phyloP scores from a whole-genome alignment of 2,113 vertebrate species.

The Cyphotilapia sp. region DNA sequence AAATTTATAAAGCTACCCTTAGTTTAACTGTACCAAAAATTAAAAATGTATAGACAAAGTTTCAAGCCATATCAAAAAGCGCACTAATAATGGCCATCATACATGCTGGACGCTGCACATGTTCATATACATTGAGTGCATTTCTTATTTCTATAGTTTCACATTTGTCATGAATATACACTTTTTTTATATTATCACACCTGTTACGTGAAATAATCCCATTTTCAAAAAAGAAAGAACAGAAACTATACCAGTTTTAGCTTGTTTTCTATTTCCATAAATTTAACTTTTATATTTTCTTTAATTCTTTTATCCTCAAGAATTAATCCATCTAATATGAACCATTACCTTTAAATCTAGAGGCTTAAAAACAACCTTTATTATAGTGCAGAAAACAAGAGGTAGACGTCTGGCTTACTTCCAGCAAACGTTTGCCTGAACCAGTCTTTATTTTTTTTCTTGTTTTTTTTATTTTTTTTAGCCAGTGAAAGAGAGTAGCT shows the following conservation, averaged over 20 bases:
- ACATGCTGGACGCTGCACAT: not conserved
- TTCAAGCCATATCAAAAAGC: not conserved
- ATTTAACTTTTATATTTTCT: not conserved
- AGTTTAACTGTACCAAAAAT: not conserved
- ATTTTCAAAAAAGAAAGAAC: not conserved
- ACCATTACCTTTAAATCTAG: not conserved
- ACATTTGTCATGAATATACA: not conserved
- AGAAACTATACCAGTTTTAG: not conserved
- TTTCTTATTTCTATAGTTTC: not conserved
- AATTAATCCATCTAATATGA: not conserved
- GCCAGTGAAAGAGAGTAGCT: not conserved
- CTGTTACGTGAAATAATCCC: not conserved
- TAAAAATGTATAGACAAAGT: not conserved
- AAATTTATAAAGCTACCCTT: not conserved
- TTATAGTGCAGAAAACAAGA: not conserved
- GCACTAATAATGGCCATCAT: not conserved
- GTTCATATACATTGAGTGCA: rapidly evolving
- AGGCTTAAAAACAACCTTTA: not conserved
- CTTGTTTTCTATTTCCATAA: not conserved
- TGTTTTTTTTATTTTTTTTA: not conserved
- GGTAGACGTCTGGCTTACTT: rapidly evolving
- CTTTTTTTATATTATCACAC: not conserved
- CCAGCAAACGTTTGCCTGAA: not conserved
- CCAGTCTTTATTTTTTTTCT: not conserved
- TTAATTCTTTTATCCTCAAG: not conserved